Percentiles rank a stretch among this genome's conserved stretches.
Conservation (phyloP, 1,140 invertebrate genomes). For the Lineus longissimus region DNA sequence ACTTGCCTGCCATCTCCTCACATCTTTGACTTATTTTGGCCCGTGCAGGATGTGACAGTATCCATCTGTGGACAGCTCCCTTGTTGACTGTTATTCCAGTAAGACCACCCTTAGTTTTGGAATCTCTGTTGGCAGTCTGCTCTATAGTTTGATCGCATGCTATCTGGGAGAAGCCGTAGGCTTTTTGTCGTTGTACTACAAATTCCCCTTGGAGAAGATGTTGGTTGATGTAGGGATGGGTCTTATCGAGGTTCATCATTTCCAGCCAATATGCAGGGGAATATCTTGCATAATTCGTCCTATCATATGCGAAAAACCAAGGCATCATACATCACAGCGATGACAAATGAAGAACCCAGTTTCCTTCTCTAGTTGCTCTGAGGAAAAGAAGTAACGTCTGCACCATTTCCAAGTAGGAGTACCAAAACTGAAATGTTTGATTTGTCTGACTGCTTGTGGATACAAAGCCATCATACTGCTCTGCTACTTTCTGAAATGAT, state of each 20-base stretch:
- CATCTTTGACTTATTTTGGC: neutral
- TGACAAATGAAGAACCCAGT: slow-evolving; percentile 14
- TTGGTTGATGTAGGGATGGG: neutral
- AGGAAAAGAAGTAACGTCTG: slow-evolving; percentile 12
- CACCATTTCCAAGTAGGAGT: slow-evolving; percentile 12
- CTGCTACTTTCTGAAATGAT: no score
- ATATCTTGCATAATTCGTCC: slow-evolving; percentile 14
- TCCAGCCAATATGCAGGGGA: slow-evolving; percentile 9
- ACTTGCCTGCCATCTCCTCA: slow-evolving; percentile 3
- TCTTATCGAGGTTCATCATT: slow-evolving; percentile 5
- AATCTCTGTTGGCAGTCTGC: slow-evolving; percentile 11
- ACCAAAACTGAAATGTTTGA: slow-evolving; percentile 10
- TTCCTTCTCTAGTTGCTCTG: slow-evolving; percentile 9
- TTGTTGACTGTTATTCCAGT: slow-evolving; percentile 3
- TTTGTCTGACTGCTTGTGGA: neutral
- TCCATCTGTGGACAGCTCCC: slow-evolving; percentile 8
- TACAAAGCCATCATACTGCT: no score
- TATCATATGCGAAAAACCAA: slow-evolving; percentile 14
- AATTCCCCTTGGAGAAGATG: neutral
- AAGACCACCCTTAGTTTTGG: slow-evolving; percentile 6
- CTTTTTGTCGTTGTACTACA: neutral
- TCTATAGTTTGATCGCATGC: slow-evolving; percentile 15
- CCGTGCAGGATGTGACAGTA: slow-evolving; percentile 3
- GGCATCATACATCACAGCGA: slow-evolving; percentile 11
- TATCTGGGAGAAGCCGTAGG: slow-evolving; percentile 4